These are phyloP conservation scores for Antitype chi DNA, from an alignment of 2,888 invertebrate species.

Conservation along the genomic window DNA sequence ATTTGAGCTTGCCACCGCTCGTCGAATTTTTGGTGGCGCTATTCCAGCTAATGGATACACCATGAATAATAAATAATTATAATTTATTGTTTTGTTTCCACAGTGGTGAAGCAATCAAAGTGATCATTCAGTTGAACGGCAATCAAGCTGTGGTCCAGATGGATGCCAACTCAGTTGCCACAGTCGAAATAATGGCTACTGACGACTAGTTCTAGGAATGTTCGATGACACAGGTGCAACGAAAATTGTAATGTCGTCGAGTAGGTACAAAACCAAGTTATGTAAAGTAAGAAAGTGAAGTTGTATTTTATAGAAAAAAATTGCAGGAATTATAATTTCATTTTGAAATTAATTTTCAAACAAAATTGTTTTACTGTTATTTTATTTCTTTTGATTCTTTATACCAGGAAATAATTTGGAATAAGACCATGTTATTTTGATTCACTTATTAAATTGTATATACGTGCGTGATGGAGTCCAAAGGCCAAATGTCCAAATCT, in stretches of 20 bases:
- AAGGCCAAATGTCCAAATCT: not conserved
- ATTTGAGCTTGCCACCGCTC: too few species aligned
- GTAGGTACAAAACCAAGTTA: not conserved
- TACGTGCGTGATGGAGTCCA: not conserved
- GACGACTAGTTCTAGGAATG: not conserved
- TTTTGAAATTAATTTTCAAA: not conserved
- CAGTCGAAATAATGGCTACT: slow-evolving; percentile 50
- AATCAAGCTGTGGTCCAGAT: slow-evolving; percentile 49
- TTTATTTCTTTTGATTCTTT: not conserved
- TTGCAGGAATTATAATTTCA: not conserved
- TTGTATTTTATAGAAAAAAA: not conserved
- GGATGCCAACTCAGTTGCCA: slow-evolving; percentile 51
- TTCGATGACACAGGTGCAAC: not conserved
- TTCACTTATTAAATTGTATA: not conserved
- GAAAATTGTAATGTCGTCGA: not conserved
- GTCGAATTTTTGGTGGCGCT: too few species aligned
- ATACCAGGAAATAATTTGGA: not conserved
- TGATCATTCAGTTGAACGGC: slow-evolving; percentile 55
- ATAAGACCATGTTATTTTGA: not conserved
- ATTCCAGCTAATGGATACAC: too few species aligned
- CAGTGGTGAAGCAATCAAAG: slow-evolving; percentile 58
- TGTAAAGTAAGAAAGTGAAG: not conserved
- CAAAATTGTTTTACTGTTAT: not conserved
- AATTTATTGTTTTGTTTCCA: slow-evolving; percentile 26
- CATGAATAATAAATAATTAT: not conserved